Evolutionary conservation across 2,113 vertebrate genomes (phyloP).

Genomic region (Nipponia nippon): DNA sequence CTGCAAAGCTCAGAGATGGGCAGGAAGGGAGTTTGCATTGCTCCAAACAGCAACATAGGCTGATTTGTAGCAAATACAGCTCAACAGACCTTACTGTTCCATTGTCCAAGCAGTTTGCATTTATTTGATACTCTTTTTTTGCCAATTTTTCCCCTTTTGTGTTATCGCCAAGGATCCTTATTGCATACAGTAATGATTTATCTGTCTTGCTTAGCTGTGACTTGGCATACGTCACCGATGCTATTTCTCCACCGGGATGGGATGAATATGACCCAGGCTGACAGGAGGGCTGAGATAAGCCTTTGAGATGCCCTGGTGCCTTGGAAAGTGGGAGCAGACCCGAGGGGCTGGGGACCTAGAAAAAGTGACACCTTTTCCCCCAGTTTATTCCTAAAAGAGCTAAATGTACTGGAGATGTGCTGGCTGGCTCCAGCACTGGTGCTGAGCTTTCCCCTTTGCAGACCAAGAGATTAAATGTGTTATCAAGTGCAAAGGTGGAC

Average conservation of each 20-base stretch:
- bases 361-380: background rate
- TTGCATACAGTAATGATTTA: background rate
- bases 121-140: background rate
- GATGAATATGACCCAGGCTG: rapidly evolving
- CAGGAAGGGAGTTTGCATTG: background rate
- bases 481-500: background rate
- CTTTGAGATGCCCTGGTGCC: background rate
- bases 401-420: background rate
- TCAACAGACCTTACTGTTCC: background rate
- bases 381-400: background rate
- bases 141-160: background rate
- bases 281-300: background rate
- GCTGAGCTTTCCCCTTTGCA: background rate
- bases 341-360: background rate
- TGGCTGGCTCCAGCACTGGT: background rate
- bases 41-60: background rate
- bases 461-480: background rate
- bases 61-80: background rate
- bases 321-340: background rate
- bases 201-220: background rate
- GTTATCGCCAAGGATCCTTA: background rate
- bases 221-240: background rate
- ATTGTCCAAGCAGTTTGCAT: background rate
- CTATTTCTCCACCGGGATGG: background rate
- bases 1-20: background rate